A percentile compares a stretch with the other conserved stretches of the same genome.
Conservation (phyloP, 2,113 vertebrate species). For the Podarcis cretensis region DNA sequence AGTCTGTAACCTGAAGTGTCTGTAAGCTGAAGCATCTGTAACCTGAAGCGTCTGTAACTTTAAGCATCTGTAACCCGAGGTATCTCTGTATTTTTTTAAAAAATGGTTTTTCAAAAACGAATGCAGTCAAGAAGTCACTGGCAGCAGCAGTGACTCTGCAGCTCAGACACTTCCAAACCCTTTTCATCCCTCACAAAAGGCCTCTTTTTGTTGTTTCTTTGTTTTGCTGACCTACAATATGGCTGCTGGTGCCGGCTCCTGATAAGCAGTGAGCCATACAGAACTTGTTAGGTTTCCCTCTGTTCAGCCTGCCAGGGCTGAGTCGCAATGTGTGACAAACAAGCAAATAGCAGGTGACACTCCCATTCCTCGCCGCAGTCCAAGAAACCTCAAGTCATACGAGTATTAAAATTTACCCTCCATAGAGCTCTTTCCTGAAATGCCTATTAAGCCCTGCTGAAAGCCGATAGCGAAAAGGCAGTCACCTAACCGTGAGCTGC, state of each 20-base stretch:
- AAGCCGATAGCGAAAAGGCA: background rate
- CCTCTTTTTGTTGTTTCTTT: conserved; percentile 79
- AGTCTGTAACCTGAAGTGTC: too few species aligned
- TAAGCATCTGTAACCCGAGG: too few species aligned
- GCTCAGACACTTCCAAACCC: conserved; percentile 81
- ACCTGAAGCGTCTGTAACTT: too few species aligned
- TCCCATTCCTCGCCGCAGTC: conserved; percentile 43
- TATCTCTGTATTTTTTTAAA: too few species aligned
- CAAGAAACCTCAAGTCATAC: conserved; percentile 62
- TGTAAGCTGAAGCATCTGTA: too few species aligned
- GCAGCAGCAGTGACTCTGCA: conserved; percentile 75
- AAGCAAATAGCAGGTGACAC: conserved; percentile 37
- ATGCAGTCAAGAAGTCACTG: conserved; percentile 78
- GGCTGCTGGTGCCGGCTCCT: conserved; percentile 77
- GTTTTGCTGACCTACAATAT: conserved; percentile 81
- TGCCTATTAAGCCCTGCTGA: conserved; percentile 37
- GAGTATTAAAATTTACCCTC: background rate
- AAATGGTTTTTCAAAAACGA: background rate
- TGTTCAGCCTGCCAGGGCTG: conserved; percentile 62
- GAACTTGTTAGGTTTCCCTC: conserved; percentile 66
- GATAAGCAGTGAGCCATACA: conserved; percentile 81
- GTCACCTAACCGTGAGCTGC: background rate
- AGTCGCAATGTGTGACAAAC: conserved; percentile 37
- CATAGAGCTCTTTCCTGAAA: conserved; percentile 1
- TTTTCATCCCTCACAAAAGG: conserved; percentile 82